Percentiles rank a stretch among this genome's conserved stretches.
phyloP scores from a whole-genome alignment of 2,888 invertebrate species.

The Latheticus oryzae region DNA sequence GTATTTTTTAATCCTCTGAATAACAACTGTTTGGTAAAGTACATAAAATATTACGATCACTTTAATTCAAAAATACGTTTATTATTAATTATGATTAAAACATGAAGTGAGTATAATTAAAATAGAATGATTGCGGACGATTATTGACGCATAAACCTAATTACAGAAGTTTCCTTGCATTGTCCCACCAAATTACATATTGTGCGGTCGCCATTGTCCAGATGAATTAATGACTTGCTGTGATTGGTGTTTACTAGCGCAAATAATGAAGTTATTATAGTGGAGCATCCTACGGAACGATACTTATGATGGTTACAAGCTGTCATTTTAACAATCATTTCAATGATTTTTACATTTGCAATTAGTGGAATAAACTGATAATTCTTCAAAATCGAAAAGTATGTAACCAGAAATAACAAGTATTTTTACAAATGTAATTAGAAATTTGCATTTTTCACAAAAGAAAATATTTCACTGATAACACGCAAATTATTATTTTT shows the following conservation, averaged over 20 bases:
- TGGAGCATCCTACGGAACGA: conserved; percentile 53
- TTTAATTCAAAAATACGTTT: no score
- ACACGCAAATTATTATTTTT: no score
- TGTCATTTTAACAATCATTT: conserved; percentile 4
- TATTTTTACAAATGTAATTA: no score
- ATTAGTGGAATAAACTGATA: no score
- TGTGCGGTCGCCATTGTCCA: conserved; percentile 56
- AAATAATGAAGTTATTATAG: conserved; percentile 58
- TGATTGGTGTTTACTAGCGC: conserved; percentile 55
- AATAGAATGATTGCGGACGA: conserved; percentile 19
- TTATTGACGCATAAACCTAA: conserved; percentile 55
- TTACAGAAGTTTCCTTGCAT: conserved; percentile 51
- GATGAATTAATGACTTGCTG: conserved; percentile 47
- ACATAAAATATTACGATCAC: no score
- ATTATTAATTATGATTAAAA: conserved; percentile 12
- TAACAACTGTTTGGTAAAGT: no score
- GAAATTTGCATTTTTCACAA: no score
- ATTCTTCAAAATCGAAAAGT: conserved; percentile 1
- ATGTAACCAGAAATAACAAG: no score
- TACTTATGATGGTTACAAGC: conserved; percentile 29
- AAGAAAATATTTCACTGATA: no score
- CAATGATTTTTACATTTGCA: no score
- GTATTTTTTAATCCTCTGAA: no score
- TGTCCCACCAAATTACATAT: conserved; percentile 52
- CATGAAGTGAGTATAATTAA: conserved; percentile 15